Evolutionary conservation across 2,797 vertebrate genomes (phyloP), one percentile per base, ranked within the genome.

Genomic region (Atherinosoma microstoma): DNA sequence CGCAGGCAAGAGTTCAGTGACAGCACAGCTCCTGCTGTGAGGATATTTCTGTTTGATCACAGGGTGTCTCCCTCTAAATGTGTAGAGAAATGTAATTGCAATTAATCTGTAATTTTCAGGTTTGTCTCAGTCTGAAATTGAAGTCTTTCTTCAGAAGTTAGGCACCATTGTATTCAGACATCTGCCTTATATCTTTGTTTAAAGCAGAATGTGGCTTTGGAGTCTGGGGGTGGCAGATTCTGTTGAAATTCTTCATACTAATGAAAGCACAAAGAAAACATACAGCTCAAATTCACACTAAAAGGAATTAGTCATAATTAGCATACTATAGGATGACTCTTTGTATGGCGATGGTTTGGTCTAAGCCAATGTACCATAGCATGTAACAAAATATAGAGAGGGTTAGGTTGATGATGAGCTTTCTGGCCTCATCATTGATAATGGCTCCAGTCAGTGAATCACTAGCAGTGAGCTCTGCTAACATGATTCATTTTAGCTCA

Each of bases 41-140:
- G 66, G 60, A 83, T 85, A 87, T 87, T 86, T 83, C 86, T 86
- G 84, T 87, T 80, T 87, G 82, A 91, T 87, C 80, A 61, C 75
- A 81, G 81, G 75, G 63, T 76, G 75, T 83, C 80, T 79, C 73
- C 57, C 68, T 78, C 74, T 63, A 76, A 84, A 84, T 58, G 63
- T 57, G 42, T 60, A 16, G 38, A 77, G 76, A 16, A 22, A 67
- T 78, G 56, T 75, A 76, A 30, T 65, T 30, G 36, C 11, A 83
- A 78, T 83, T 69, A 65, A 74, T 72, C 65, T 2, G 16, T 78
- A 67, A 30, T 67, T 51, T 69, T 64, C 13, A 35, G 59, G 35
- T 73, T 74, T 77, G 38, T 36, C 64, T 69, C 30, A 56, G 0
- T 22, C 18, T 75, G 27, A 79, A 76, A 82, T 47, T 54, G 1